Percentiles rank a stretch among this genome's conserved stretches.
Conservation (phyloP, 2,113 vertebrate species). For the Trinectes maculatus region DNA sequence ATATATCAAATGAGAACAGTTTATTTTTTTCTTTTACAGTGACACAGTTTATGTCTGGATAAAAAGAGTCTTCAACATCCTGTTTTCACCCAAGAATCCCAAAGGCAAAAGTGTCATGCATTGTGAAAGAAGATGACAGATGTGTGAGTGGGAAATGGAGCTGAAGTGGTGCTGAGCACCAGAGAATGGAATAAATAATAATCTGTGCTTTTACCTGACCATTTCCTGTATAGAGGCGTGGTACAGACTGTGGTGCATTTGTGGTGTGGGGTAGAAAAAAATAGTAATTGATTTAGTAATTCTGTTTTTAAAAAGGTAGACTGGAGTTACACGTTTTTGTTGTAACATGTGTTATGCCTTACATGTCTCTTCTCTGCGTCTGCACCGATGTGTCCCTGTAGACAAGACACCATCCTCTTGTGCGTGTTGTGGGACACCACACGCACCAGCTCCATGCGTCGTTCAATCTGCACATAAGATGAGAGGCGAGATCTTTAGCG, state of each 20-base stretch:
- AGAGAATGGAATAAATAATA: conserved; percentile 52
- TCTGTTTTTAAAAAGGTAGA: no score
- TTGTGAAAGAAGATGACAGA: conserved; percentile 56
- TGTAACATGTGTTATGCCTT: conserved; percentile 59
- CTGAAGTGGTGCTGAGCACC: conserved; percentile 35
- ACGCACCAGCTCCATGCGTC: conserved; percentile 92
- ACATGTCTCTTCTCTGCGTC: conserved; percentile 94
- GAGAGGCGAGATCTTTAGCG: not conserved
- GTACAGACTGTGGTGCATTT: conserved; percentile 77
- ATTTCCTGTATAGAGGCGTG: conserved; percentile 82
- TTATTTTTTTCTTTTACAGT: not conserved
- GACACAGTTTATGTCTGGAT: conserved; percentile 9
- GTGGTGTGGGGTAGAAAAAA: conserved; percentile 55
- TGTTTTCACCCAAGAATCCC: conserved; percentile 42
- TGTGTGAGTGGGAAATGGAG: conserved; percentile 54
- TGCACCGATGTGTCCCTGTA: conserved; percentile 94
- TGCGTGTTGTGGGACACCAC: conserved; percentile 93
- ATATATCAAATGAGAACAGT: conserved; percentile 31
- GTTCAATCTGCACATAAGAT: conserved; percentile 86
- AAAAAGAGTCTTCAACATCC: conserved; percentile 42
- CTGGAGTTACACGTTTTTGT: no score
- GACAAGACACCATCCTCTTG: conserved; percentile 89
- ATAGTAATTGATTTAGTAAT: no score
- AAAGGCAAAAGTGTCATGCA: conserved; percentile 65
- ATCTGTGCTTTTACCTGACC: conserved; percentile 76